Conservation (phyloP, 2,888 invertebrate genomes). For the Melanargia galathea region DNA sequence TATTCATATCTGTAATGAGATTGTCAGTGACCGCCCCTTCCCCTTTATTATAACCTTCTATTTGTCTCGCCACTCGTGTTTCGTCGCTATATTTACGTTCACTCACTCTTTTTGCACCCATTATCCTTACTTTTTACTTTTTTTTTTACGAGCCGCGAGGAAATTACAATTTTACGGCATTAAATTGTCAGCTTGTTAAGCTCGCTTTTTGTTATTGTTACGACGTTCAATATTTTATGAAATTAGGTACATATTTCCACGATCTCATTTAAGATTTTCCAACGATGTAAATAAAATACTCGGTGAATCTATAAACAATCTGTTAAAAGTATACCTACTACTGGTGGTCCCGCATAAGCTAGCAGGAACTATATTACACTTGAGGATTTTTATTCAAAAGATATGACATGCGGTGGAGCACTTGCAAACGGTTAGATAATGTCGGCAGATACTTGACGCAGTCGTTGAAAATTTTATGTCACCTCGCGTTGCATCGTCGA, state of each 20-base stretch:
- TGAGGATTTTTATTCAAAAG: conserved; percentile 72
- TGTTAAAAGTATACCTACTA: conserved; percentile 39
- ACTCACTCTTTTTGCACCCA: conserved; percentile 62
- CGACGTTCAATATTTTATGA: conserved; percentile 19
- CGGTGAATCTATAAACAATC: conserved; percentile 23
- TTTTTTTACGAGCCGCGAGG: conserved; percentile 46
- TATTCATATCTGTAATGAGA: conserved; percentile 80
- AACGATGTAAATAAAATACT: conserved; percentile 12
- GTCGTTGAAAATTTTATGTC: conserved; percentile 80
- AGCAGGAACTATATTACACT: conserved; percentile 57
- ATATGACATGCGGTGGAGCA: conserved; percentile 69
- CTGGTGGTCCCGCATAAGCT: conserved; percentile 24
- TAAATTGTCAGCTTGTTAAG: conserved; percentile 48
- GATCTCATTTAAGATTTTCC: conserved; percentile 14
- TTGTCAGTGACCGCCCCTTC: conserved; percentile 68
- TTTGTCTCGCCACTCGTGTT: conserved; percentile 56
- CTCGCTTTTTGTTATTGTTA: conserved; percentile 26
- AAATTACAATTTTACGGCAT: conserved; percentile 61
- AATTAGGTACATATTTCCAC: conserved; percentile 13
- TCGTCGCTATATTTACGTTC: conserved; percentile 62
- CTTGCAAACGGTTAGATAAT: conserved; percentile 78
- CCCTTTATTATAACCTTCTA: conserved; percentile 48
- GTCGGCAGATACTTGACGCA: conserved; percentile 72
- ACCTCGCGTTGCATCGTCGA: conserved; percentile 69
- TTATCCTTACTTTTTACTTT: conserved; percentile 60